Conservation (phyloP, 2,113 vertebrate species). For the Acanthisitta chloris region DNA sequence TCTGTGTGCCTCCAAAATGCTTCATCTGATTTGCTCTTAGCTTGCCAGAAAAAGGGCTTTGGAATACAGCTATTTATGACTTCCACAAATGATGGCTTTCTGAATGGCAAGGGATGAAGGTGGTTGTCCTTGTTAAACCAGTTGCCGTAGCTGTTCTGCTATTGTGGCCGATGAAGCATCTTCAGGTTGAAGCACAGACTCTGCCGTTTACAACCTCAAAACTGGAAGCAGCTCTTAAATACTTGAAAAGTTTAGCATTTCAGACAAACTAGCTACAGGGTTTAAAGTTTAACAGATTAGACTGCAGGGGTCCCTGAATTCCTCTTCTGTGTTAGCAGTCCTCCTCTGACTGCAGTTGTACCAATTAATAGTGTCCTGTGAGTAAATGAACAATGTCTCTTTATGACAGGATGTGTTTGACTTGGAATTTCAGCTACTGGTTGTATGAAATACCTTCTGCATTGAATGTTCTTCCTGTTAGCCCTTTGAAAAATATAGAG, state of each 20-base stretch:
- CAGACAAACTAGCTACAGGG: neutral
- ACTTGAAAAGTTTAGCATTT: neutral
- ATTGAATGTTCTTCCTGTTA: neutral
- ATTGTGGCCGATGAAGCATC: neutral
- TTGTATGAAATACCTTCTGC: neutral
- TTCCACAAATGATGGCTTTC: neutral
- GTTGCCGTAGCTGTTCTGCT: neutral
- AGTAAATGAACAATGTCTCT: neutral
- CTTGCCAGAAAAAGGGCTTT: neutral
- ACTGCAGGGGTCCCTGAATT: neutral
- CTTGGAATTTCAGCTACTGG: neutral
- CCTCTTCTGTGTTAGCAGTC: neutral
- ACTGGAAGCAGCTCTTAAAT: neutral
- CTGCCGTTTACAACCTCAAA: neutral
- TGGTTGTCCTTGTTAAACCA: neutral
- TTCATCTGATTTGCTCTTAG: neutral
- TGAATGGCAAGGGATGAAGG: neutral
- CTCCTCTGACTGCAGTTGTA: neutral
- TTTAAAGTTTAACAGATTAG: neutral
- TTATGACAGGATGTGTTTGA: neutral
- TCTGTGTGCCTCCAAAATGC: neutral
- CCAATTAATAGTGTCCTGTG: neutral
- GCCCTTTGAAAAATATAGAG: neutral
- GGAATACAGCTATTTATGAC: neutral
- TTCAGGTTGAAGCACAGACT: neutral